phyloP scores from a whole-genome alignment of 2,888 invertebrate genomes.

The Sesamia inferens region DNA sequence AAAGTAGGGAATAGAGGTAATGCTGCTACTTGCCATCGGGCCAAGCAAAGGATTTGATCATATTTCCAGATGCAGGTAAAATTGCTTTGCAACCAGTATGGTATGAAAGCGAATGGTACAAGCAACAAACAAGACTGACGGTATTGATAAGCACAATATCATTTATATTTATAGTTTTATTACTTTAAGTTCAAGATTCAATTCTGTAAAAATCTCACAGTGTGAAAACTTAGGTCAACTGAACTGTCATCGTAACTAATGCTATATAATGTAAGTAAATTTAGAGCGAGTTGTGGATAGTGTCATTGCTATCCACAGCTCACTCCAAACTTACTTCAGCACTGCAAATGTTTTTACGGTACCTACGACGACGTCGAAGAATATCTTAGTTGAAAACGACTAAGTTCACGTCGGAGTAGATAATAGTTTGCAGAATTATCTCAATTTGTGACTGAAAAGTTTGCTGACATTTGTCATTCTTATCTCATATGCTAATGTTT shows the following conservation, averaged over 20 bases:
- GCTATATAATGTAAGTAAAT: too few relatives aligned
- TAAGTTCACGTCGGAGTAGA: conserved; percentile 13
- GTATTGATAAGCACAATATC: conserved; percentile 14
- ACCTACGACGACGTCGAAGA: conserved; percentile 16
- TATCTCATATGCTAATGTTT: conserved; percentile 10
- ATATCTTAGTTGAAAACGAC: not conserved
- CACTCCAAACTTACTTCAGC: too few relatives aligned
- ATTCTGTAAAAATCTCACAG: too few relatives aligned
- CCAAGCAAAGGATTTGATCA: not conserved
- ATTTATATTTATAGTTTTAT: conserved; percentile 54
- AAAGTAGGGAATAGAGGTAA: not conserved
- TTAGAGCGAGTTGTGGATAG: too few relatives aligned
- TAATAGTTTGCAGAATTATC: conserved; percentile 1
- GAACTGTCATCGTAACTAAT: too few relatives aligned
- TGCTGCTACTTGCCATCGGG: not conserved
- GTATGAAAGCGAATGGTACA: not conserved
- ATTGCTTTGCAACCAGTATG: not conserved
- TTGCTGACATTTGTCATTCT: conserved; percentile 34
- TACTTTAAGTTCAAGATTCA: conserved; percentile 37
- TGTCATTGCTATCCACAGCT: too few relatives aligned
- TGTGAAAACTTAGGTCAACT: too few relatives aligned
- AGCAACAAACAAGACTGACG: not conserved
- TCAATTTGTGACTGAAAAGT: conserved; percentile 18
- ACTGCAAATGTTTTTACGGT: conserved; percentile 33
- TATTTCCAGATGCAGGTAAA: conserved; percentile 2